phyloP scores from a whole-genome alignment of 2,113 vertebrate species.

The Turdus rufiventris region DNA sequence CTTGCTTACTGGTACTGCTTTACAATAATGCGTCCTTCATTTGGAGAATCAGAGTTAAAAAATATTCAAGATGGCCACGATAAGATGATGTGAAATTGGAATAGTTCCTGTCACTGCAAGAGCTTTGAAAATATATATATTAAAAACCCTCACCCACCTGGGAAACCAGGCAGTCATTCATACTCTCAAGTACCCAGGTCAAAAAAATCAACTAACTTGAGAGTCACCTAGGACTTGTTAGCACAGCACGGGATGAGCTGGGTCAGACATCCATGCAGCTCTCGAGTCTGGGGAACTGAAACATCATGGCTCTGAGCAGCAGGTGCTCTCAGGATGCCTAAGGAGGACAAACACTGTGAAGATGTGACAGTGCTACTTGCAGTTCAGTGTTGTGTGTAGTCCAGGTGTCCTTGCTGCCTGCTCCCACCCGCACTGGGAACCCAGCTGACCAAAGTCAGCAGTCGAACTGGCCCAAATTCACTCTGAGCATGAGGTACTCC shows the following conservation, averaged over 20 bases:
- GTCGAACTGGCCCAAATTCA: neutral
- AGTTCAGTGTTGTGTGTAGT: neutral
- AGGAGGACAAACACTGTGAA: neutral
- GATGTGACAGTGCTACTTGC: neutral
- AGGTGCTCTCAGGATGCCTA: neutral
- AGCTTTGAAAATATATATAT: neutral
- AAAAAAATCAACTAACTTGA: neutral
- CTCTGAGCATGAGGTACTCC: neutral
- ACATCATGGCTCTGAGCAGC: neutral
- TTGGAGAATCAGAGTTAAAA: neutral
- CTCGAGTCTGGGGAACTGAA: neutral
- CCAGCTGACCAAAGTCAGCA: neutral
- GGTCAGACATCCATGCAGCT: fast-evolving
- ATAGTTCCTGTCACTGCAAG: neutral
- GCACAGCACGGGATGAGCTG: neutral
- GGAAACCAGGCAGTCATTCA: neutral
- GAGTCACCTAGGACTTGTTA: neutral
- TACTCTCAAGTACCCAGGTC: neutral
- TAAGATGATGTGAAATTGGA: neutral
- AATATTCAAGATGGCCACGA: neutral
- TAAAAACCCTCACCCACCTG: neutral
- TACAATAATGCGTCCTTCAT: neutral
- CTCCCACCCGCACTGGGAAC: neutral
- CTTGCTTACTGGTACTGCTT: neutral
- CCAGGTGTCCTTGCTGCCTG: neutral